A percentile compares a stretch with the other conserved stretches of the same genome.
phyloP scores from a whole-genome alignment of 2,797 vertebrate species.

The Mus spretus region DNA sequence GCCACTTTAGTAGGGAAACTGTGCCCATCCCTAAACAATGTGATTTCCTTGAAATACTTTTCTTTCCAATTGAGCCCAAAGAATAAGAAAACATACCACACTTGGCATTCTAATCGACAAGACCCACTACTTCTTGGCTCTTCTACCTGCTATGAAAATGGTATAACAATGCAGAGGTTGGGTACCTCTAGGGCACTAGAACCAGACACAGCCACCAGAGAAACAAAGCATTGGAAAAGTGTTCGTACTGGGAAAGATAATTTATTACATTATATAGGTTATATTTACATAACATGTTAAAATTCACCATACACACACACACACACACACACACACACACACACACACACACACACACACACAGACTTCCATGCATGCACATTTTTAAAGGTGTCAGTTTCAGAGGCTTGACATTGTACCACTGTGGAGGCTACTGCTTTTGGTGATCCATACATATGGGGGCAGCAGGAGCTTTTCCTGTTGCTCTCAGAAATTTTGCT shows the following conservation, averaged over 20 bases:
- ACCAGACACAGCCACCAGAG: not conserved
- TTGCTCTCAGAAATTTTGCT: not conserved
- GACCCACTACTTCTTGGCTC: not conserved
- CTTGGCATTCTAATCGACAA: constrained; percentile 4
- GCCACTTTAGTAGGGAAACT: constrained; percentile 19
- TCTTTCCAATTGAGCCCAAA: not conserved
- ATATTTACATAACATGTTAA: not conserved
- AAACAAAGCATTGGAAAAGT: not conserved
- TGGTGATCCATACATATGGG: not conserved
- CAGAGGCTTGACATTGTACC: not conserved
- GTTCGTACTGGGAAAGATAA: not conserved
- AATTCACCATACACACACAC: not conserved
- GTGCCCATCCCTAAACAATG: not conserved
- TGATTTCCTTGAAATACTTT: not conserved
- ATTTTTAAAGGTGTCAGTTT: not conserved
- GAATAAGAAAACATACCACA: not conserved
- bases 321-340: not conserved
- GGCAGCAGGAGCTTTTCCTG: not conserved
- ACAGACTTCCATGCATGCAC: not conserved
- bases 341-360: not conserved
- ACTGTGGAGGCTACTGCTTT: constrained; percentile 32
- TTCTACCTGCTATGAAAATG: not conserved
- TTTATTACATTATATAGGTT: not conserved
- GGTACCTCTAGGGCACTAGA: not conserved
- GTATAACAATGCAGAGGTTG: not conserved